Evolutionary conservation across 2,113 vertebrate species (phyloP).

Genomic region (Ictalurus furcatus): DNA sequence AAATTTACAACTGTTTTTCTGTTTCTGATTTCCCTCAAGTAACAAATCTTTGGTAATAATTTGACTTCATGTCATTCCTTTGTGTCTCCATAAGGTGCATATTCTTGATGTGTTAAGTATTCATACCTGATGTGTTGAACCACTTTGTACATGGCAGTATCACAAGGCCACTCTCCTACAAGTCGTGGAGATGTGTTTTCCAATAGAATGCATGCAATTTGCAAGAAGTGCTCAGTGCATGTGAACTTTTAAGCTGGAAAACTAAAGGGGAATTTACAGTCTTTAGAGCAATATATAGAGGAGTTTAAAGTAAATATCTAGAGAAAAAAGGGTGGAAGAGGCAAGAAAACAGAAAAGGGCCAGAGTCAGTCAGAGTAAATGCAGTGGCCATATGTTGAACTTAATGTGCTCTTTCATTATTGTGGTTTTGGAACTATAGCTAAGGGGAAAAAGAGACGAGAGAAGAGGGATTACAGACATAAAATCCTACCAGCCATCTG

Average conservation of each 20-base stretch:
- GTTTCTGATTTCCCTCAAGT: not conserved
- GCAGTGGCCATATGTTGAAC: constrained; percentile 55
- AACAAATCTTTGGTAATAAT: not conserved
- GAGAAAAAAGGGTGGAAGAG: constrained; percentile 15
- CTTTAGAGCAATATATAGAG: not conserved
- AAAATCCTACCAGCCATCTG: constrained; percentile 58
- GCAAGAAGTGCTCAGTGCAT: not conserved
- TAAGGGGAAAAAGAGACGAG: constrained; percentile 48
- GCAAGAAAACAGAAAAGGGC: constrained; percentile 40
- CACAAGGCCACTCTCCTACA: not conserved
- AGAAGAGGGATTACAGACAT: constrained; percentile 44
- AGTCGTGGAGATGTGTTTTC: not conserved
- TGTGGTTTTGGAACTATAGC: constrained; percentile 62
- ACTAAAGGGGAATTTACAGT: not conserved
- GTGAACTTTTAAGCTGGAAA: not conserved
- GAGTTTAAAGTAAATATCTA: not conserved
- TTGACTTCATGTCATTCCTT: not conserved
- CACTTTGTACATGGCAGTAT: not conserved
- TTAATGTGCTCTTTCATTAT: constrained; percentile 65
- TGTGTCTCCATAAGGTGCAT: not conserved
- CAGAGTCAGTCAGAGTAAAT: constrained; percentile 55
- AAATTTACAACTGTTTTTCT: not conserved
- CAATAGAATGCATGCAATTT: not conserved
- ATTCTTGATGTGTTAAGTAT: not conserved
- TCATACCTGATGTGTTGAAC: not conserved